A percentile compares a stretch with the other conserved stretches of the same genome.
Conservation (phyloP, 2,113 vertebrate species). For the Sinocyclocheilus maitianheensis region DNA sequence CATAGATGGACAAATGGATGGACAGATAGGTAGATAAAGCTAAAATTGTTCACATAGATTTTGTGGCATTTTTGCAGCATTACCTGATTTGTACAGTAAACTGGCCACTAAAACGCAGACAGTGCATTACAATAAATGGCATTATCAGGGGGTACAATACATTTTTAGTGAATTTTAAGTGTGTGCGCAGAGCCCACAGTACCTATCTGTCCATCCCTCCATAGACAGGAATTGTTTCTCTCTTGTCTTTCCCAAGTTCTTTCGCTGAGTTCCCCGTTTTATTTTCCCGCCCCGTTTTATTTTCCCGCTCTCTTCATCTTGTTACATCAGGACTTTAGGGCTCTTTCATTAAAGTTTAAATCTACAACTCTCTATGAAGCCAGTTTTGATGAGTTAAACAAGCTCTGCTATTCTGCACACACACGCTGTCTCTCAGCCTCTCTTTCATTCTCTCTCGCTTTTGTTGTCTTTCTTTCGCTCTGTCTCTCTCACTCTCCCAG, state of each 20-base stretch:
- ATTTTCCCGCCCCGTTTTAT: slow-evolving; percentile 60
- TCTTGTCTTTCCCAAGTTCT: slow-evolving; percentile 38
- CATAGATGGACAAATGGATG: too few relatives aligned
- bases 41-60: neutral
- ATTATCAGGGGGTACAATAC: neutral
- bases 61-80: neutral
- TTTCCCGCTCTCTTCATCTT: slow-evolving; percentile 68
- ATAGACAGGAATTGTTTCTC: slow-evolving; percentile 56
- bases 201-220: too few relatives aligned
- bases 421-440: slow-evolving; percentile 25
- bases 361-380: slow-evolving; percentile 69
- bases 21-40: neutral
- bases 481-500: slow-evolving; percentile 25
- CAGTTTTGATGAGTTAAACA: slow-evolving; percentile 67
- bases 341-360: slow-evolving; percentile 76
- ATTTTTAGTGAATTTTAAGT: neutral
- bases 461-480: slow-evolving; percentile 7
- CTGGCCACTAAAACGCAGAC: neutral
- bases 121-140: neutral
- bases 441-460: slow-evolving; percentile 8
- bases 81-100: neutral
- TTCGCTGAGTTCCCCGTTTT: slow-evolving; percentile 61
- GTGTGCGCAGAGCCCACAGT: slow-evolving; percentile 61
- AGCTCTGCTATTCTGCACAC: slow-evolving; percentile 58
- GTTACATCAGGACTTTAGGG: slow-evolving; percentile 75